phyloP scores from a whole-genome alignment of 2,888 invertebrate genomes.

The Linnaemya tessellans region DNA sequence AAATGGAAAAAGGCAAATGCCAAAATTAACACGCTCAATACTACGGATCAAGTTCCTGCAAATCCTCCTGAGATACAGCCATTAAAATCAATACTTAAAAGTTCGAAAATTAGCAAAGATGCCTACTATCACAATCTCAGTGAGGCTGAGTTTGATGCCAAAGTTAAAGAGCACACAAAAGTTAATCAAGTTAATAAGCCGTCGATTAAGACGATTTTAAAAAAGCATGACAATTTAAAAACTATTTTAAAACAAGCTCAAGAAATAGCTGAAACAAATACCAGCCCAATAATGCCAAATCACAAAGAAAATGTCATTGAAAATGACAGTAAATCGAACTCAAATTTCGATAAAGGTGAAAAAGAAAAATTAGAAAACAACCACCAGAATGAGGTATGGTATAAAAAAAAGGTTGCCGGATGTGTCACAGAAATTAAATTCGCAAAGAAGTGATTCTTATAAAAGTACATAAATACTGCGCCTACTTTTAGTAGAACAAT shows the following conservation, averaged over 20 bases:
- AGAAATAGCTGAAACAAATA: slow-evolving; percentile 4
- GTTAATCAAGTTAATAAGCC: slow-evolving; percentile 65
- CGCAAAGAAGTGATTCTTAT: background rate
- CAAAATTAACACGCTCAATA: slow-evolving; percentile 42
- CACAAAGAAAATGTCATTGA: slow-evolving; percentile 14
- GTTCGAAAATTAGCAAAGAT: slow-evolving; percentile 57
- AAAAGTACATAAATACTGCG: too few species aligned
- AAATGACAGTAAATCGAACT: slow-evolving; percentile 4
- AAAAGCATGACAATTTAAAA: slow-evolving; percentile 68
- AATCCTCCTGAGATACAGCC: slow-evolving; percentile 20
- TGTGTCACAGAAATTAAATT: background rate
- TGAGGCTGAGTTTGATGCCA: slow-evolving; percentile 64
- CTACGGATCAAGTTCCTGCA: background rate
- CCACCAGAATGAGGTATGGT: slow-evolving; percentile 10
- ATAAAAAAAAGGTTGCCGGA: background rate
- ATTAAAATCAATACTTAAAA: slow-evolving; percentile 54
- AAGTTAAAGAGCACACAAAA: slow-evolving; percentile 58
- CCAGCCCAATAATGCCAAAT: slow-evolving; percentile 9
- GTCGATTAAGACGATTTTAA: slow-evolving; percentile 59
- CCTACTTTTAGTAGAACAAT: too few species aligned
- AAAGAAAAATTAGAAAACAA: background rate
- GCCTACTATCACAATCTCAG: slow-evolving; percentile 54
- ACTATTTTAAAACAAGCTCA: slow-evolving; percentile 58
- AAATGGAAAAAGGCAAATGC: slow-evolving; percentile 47
- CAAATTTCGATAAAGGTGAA: background rate